Evolutionary conservation across 2,113 vertebrate genomes (phyloP), one percentile per base, ranked within the genome.

Genomic region (Corythoichthys intestinalis): DNA sequence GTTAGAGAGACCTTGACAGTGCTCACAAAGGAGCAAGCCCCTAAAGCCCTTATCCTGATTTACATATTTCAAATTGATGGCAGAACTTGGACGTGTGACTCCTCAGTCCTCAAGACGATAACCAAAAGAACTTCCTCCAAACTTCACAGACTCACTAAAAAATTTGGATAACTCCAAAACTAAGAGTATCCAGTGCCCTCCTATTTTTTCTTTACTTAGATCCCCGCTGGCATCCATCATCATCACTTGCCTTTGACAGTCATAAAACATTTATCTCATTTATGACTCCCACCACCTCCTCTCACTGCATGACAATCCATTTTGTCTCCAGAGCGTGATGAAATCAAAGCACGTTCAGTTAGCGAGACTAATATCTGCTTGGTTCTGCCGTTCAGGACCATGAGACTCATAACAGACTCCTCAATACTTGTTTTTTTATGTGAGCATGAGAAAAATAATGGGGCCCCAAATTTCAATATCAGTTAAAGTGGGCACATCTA

Each of bases 241-340:
- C 17, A 46, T 62, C 60, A 62, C 39, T 44, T 62, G 41, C 4
- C 41, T 44, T 44, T 12, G n/a, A 62, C 17, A 44, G 15, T 3
- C 44, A 46, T 44, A 39, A 61, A 61, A 61, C 38, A 20, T 62
- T 62, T 62, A 62, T 44, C n/a, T 28, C 39, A 20, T 17, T 46
- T 46, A 20, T 28, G n/a, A 62, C n/a, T 46, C 39, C 39, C 60
- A 20, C 17, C 39, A 12, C 39, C 39, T 46, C 60, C 14, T n/a
- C 9, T 62, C 60, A 62, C 60, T 62, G 60, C 39, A 44, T 62
- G 17, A 20, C 60, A 62, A 46, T 62, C 39, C 44, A 7, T 2
- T 61, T 17, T 62, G 17, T 28, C 41, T 20, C 17, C 60, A 62
- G 9, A 62, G 60, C 10, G n/a, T 20, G n/a, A 46, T 46, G 12